These are phyloP conservation scores for Anastrepha ludens DNA, from an alignment of 1,140 invertebrate genomes.

Conservation along the genomic window DNA sequence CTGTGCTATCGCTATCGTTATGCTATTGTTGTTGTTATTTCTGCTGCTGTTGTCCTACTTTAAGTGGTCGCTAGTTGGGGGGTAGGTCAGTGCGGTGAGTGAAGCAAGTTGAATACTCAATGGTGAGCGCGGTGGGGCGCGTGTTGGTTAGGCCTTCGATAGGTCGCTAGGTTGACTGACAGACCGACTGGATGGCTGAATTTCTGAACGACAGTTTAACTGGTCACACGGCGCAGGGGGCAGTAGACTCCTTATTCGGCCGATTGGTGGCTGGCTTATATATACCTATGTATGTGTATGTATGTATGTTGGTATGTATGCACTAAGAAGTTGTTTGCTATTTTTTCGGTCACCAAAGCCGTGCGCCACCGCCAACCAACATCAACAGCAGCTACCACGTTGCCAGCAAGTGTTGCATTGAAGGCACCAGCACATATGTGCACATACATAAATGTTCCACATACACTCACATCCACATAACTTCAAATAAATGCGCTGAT, in stretches of 20 bases:
- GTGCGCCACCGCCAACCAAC: neutral
- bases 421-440: neutral
- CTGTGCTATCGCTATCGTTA: conserved; percentile 2
- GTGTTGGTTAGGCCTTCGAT: neutral
- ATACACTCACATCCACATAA: neutral
- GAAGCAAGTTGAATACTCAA: neutral
- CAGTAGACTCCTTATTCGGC: neutral
- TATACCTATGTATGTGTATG: neutral
- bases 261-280: neutral
- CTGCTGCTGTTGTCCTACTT: conserved; percentile 10
- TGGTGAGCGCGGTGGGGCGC: neutral
- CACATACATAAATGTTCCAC: neutral
- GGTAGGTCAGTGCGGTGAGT: neutral
- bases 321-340: neutral
- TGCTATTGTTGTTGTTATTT: conserved; percentile 29
- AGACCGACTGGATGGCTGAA: neutral
- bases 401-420: conserved; percentile 9
- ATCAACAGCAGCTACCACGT: neutral
- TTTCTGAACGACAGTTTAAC: neutral
- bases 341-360: neutral
- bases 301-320: neutral
- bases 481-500: neutral
- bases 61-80: conserved; percentile 29
- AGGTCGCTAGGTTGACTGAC: conserved; percentile 16
- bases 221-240: conserved; percentile 3